Conservation (phyloP, 2,888 invertebrate species). For the Ennomos fuscantarius region DNA sequence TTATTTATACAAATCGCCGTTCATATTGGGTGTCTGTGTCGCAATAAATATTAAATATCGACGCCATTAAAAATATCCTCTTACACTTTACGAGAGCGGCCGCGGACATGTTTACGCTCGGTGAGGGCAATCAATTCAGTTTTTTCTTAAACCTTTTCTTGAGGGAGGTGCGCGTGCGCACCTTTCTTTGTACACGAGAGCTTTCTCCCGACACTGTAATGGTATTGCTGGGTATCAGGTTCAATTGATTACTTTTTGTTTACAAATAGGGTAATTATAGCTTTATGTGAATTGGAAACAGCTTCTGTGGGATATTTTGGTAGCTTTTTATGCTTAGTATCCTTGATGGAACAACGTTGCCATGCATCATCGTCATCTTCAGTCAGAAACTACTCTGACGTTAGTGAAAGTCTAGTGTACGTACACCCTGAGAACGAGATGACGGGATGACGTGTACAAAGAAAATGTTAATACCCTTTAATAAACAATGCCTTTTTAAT, state of each 20-base stretch:
- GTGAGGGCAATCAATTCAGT: conserved; percentile 75
- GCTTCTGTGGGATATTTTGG: conserved; percentile 10
- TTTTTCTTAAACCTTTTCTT: conserved; percentile 69
- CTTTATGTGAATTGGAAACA: neutral
- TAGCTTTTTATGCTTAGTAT: too few relatives aligned
- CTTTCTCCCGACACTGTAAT: conserved; percentile 50
- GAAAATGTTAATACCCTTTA: too few relatives aligned
- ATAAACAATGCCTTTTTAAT: too few relatives aligned
- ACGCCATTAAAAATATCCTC: conserved; percentile 82
- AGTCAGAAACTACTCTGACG: too few relatives aligned
- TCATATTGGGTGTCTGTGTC: conserved; percentile 83
- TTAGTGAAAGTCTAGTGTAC: too few relatives aligned
- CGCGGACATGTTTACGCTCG: conserved; percentile 80
- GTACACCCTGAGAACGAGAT: too few relatives aligned
- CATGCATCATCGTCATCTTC: too few relatives aligned
- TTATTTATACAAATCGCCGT: conserved; percentile 78
- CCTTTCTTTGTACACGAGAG: conserved; percentile 57
- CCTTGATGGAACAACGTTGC: too few relatives aligned
- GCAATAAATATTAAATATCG: conserved; percentile 85
- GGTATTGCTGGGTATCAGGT: conserved; percentile 42
- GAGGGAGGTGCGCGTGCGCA: conserved; percentile 24
- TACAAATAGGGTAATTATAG: too few relatives aligned
- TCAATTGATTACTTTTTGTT: conserved; percentile 7
- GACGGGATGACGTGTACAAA: too few relatives aligned
- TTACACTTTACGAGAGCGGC: conserved; percentile 83